These are phyloP conservation scores for Empidonax traillii DNA, from an alignment of 2,113 vertebrate species.

Conservation along the genomic window DNA sequence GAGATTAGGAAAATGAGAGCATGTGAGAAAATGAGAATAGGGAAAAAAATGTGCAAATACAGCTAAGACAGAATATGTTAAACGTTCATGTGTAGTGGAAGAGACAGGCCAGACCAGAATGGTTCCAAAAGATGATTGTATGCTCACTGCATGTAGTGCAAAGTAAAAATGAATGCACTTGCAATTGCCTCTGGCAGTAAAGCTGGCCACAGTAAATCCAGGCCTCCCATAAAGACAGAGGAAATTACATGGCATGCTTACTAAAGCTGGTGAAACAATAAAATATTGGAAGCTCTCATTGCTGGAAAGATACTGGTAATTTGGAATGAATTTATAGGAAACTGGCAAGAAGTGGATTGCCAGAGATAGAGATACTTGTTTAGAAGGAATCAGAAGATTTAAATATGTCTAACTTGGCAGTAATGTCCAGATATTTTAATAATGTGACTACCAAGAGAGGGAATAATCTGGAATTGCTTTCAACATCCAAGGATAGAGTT, in stretches of 20 bases:
- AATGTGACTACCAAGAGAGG: neutral
- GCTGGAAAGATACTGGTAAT: slow-evolving; percentile 5
- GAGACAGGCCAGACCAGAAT: neutral
- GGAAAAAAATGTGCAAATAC: neutral
- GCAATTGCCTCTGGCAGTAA: neutral
- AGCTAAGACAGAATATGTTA: neutral
- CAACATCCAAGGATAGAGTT: neutral
- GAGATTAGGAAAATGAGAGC: neutral
- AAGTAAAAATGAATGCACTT: neutral
- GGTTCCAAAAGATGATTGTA: neutral
- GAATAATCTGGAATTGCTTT: neutral
- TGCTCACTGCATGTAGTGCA: neutral
- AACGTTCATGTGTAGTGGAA: neutral
- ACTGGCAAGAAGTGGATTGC: slow-evolving; percentile 1
- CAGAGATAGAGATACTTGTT: neutral
- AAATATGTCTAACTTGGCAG: slow-evolving; percentile 4
- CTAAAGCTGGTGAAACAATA: slow-evolving; percentile 33
- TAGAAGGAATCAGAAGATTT: slow-evolving; percentile 9
- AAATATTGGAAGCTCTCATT: neutral
- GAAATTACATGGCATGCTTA: neutral
- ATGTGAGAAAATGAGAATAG: neutral
- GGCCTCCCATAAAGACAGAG: neutral
- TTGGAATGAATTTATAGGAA: slow-evolving; percentile 29
- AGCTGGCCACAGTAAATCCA: slow-evolving; percentile 20
- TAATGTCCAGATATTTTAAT: neutral